These are phyloP conservation scores for Palythoa caribaeorum DNA, from an alignment of 92 coral and sea anemone species.

Conservation along the genomic window DNA sequence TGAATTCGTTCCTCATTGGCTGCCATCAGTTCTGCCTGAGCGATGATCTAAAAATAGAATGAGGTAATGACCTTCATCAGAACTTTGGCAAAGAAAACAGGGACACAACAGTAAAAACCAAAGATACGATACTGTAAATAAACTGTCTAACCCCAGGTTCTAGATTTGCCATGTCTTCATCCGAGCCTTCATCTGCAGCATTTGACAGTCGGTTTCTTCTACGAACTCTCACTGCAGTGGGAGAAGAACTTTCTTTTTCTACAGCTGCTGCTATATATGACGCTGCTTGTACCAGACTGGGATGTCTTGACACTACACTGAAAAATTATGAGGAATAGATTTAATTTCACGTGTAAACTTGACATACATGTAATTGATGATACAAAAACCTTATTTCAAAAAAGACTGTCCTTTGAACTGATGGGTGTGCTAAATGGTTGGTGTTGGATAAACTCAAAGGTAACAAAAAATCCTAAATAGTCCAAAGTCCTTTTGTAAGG, in stretches of 20 bases:
- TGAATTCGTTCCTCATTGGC: constrained; percentile 94
- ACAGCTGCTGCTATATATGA: constrained; percentile 96
- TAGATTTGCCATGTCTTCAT: constrained; percentile 83
- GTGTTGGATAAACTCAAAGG: too few relatives aligned
- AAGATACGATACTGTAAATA: background rate
- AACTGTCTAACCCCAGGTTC: constrained; percentile 87
- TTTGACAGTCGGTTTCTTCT: constrained; percentile 34
- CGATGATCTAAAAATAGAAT: constrained; percentile 62
- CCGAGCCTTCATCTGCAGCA: constrained; percentile 65
- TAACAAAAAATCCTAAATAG: too few relatives aligned
- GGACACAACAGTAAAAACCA: background rate
- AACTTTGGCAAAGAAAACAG: too few relatives aligned
- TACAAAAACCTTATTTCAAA: background rate
- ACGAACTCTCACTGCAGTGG: constrained; percentile 44
- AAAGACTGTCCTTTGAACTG: too few relatives aligned
- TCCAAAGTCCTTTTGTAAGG: too few relatives aligned
- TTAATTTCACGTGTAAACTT: background rate
- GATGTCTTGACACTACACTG: constrained; percentile 88
- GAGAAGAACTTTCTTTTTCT: constrained; percentile 77
- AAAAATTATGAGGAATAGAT: background rate
- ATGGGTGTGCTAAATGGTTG: too few relatives aligned
- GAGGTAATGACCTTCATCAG: background rate
- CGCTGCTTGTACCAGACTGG: constrained; percentile 95
- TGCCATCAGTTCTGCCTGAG: constrained; percentile 94
- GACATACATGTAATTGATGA: too few relatives aligned